Conservation (phyloP, 2,113 vertebrate species). For the Trematocara macrostoma region DNA sequence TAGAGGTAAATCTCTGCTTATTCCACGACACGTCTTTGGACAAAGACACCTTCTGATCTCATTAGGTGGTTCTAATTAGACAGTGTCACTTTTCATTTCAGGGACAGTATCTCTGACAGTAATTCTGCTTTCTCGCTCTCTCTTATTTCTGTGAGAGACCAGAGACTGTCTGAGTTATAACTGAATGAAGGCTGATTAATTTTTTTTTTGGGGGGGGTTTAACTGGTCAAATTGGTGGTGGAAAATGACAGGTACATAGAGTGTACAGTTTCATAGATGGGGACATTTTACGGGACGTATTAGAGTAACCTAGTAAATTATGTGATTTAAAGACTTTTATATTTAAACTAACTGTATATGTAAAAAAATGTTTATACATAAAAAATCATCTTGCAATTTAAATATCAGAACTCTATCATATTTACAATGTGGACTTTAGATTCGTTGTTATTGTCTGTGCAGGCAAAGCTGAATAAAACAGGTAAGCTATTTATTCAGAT, state of each 20-base stretch:
- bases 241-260: not conserved
- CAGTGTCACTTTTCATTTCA: conserved; percentile 62
- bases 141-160: conserved; percentile 13
- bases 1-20: not conserved
- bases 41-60: conserved; percentile 46
- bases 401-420: not conserved
- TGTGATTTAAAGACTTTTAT: not conserved
- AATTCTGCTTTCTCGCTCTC: conserved; percentile 18
- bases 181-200: conserved; percentile 48
- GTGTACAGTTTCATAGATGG: not conserved
- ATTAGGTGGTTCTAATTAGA: conserved; percentile 63
- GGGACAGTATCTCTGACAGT: conserved; percentile 29
- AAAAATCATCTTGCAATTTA: not conserved
- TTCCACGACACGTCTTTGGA: conserved; percentile 8
- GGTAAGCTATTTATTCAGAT: conserved; percentile 36
- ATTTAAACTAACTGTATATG: not conserved
- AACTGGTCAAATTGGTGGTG: conserved; percentile 15
- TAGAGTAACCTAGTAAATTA: not conserved
- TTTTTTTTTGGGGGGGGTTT: conserved; percentile 5
- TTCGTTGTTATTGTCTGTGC: not conserved
- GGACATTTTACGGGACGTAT: not conserved
- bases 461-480: conserved; percentile 19
- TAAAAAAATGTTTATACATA: not conserved
- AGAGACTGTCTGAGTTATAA: conserved; percentile 30
- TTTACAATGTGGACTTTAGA: not conserved